Conservation (phyloP, 2,113 vertebrate species). For the Microtus pennsylvanicus region DNA sequence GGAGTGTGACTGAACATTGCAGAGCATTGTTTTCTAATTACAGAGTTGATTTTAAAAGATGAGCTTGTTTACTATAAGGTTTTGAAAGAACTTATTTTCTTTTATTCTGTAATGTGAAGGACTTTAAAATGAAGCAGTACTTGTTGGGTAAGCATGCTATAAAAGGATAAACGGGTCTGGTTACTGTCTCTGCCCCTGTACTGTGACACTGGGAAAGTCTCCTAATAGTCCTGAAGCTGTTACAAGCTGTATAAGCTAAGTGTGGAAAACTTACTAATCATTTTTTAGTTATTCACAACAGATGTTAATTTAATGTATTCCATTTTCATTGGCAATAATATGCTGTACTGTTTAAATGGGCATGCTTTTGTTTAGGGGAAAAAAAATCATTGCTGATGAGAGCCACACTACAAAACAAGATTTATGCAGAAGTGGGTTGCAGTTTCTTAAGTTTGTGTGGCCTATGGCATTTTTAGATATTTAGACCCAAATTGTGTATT, state of each 20-base stretch:
- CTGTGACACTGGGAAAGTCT: neutral
- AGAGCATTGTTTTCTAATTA: neutral
- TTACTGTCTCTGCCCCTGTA: neutral
- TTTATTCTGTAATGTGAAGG: neutral
- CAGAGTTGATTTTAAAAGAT: neutral
- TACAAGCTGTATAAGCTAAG: conserved; percentile 17
- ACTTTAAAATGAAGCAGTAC: conserved; percentile 11
- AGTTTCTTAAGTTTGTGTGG: neutral
- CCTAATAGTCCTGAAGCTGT: neutral
- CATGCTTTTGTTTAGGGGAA: neutral
- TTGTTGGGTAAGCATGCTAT: neutral
- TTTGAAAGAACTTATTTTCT: conserved; percentile 11
- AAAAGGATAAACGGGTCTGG: neutral
- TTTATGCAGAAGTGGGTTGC: neutral
- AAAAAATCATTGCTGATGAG: neutral
- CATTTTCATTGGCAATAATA: conserved; percentile 14
- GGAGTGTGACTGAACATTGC: neutral
- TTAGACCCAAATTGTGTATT: neutral
- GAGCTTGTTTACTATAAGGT: neutral
- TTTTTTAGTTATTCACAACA: conserved; percentile 18
- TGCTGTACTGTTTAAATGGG: neutral
- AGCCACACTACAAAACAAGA: neutral
- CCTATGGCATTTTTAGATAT: conserved; percentile 3
- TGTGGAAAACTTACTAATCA: neutral
- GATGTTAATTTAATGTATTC: neutral